These are phyloP conservation scores for Lates japonicus DNA, from an alignment of 2,797 vertebrate genomes.

Conservation along the genomic window DNA sequence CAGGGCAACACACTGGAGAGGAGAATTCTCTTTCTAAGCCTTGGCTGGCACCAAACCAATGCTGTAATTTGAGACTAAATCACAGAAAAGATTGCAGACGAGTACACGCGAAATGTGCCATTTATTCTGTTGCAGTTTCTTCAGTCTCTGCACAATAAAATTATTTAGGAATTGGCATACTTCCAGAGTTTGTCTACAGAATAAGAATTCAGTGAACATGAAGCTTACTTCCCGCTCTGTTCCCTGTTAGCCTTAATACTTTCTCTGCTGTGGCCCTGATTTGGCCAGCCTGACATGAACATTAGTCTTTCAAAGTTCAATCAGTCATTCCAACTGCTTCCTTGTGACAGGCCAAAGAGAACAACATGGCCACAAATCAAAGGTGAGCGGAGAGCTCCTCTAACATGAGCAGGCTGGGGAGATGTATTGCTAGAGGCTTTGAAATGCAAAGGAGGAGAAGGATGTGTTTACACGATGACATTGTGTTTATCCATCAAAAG, in stretches of 20 bases:
- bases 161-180: constrained; percentile 47
- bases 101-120: constrained; percentile 43
- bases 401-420: constrained; percentile 61
- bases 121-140: constrained; percentile 56
- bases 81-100: constrained; percentile 65
- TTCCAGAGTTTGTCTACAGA: constrained; percentile 51
- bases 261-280: constrained; percentile 47
- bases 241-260: constrained; percentile 55
- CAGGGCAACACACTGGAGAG: constrained; percentile 61
- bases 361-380: constrained; percentile 82
- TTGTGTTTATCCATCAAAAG: constrained; percentile 83
- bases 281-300: constrained; percentile 65
- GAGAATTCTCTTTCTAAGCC: constrained; percentile 53
- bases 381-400: constrained; percentile 69
- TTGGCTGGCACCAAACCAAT: constrained; percentile 60
- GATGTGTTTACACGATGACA: constrained; percentile 81
- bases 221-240: constrained; percentile 34
- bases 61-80: constrained; percentile 74
- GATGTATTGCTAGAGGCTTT: constrained; percentile 76
- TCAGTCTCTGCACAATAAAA: constrained; percentile 51
- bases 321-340: constrained; percentile 80
- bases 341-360: constrained; percentile 79
- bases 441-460: constrained; percentile 82
- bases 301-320: constrained; percentile 80
- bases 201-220: constrained; percentile 44